Evolutionary conservation across 92 coral and sea anemone species (phyloP).

Genomic region (Blastomussa wellsi): DNA sequence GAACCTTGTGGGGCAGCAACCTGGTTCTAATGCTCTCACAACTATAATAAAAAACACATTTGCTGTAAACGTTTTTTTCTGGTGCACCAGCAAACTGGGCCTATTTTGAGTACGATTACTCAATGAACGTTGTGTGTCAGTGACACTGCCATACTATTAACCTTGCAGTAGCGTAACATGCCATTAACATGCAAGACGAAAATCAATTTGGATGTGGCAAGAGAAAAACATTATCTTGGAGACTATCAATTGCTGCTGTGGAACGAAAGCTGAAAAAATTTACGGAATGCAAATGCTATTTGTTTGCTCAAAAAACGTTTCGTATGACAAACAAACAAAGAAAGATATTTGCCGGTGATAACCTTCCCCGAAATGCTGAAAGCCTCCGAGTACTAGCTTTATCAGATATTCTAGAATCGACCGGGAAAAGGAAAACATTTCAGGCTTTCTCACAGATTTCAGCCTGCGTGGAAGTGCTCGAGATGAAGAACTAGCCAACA

Average conservation of each 20-base stretch:
- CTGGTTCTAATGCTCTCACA: not conserved
- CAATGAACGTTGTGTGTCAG: not conserved
- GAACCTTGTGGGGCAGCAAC: not conserved
- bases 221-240: not conserved
- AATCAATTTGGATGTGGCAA: not conserved
- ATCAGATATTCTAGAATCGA: not conserved
- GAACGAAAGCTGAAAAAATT: not conserved
- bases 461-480: not conserved
- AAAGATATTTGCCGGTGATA: not conserved
- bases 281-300: conserved; percentile 1
- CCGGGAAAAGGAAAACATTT: not conserved
- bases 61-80: not conserved
- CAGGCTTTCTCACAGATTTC: no score
- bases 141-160: not conserved
- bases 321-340: no score
- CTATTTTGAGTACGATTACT: not conserved
- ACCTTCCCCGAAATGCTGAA: not conserved
- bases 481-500: not conserved
- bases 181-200: not conserved
- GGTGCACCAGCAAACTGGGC: not conserved
- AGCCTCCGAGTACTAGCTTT: not conserved
- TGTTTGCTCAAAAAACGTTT: conserved; percentile 3
- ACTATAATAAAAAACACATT: not conserved
- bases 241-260: not conserved
- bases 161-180: not conserved